These are phyloP conservation scores for Loripinus fragilis DNA, from an alignment of 2,888 invertebrate species.

Conservation along the genomic window DNA sequence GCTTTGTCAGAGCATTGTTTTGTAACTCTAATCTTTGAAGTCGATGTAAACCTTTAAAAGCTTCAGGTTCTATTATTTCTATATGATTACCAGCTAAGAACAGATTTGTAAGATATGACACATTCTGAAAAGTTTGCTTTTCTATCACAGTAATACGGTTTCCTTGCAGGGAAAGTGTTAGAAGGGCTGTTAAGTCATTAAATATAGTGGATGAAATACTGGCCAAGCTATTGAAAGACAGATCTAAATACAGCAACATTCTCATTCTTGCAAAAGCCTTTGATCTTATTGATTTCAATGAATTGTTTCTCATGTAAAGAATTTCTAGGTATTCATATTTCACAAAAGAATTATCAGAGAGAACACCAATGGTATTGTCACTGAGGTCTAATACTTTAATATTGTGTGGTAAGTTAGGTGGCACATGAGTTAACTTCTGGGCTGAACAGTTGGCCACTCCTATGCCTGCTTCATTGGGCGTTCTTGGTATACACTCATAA, in stretches of 20 bases:
- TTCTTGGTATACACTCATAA: slow-evolving; percentile 51
- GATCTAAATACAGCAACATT: slow-evolving; percentile 66
- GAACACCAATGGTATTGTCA: slow-evolving; percentile 66
- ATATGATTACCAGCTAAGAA: slow-evolving; percentile 76
- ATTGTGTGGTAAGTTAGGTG: slow-evolving; percentile 71
- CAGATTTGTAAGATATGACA: slow-evolving; percentile 66
- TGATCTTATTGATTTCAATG: slow-evolving; percentile 61
- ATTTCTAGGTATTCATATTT: slow-evolving; percentile 70
- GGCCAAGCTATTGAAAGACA: slow-evolving; percentile 70
- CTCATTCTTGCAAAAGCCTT: slow-evolving; percentile 66
- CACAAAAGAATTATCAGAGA: slow-evolving; percentile 69
- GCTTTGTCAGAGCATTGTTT: slow-evolving; percentile 70
- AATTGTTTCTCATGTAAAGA: slow-evolving; percentile 72
- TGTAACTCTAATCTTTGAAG: slow-evolving; percentile 72
- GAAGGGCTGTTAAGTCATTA: slow-evolving; percentile 59
- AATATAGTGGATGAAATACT: slow-evolving; percentile 69
- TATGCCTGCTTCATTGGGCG: slow-evolving; percentile 21
- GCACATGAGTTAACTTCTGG: slow-evolving; percentile 63
- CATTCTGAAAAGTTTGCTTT: slow-evolving; percentile 57
- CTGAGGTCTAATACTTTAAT: slow-evolving; percentile 71
- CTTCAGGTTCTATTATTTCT: slow-evolving; percentile 62
- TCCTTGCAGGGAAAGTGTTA: slow-evolving; percentile 67
- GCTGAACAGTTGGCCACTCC: slow-evolving; percentile 71
- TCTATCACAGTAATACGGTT: slow-evolving; percentile 68
- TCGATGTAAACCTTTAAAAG: slow-evolving; percentile 65